Conservation (phyloP, 2,113 vertebrate species). For the Egretta garzetta region DNA sequence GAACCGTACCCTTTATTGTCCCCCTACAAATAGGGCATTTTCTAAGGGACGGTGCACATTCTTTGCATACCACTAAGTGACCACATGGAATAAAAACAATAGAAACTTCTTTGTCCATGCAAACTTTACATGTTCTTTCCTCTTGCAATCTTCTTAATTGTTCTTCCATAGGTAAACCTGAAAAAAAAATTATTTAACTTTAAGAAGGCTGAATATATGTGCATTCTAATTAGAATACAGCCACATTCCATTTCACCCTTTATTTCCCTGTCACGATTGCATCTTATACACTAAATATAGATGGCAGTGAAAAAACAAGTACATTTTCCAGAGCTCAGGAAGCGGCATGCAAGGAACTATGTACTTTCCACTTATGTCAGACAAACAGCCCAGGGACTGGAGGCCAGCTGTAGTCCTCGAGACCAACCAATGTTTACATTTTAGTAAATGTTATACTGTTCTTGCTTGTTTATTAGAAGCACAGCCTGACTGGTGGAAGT, state of each 20-base stretch:
- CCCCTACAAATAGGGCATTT: conserved; percentile 87
- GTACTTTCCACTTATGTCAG: not conserved
- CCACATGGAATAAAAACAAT: conserved; percentile 88
- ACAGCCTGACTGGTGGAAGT: not conserved
- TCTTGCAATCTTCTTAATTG: conserved; percentile 84
- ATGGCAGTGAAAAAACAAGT: not conserved
- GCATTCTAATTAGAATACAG: not conserved
- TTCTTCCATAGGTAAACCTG: conserved; percentile 84
- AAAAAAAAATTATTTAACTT: not conserved
- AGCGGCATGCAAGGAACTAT: not conserved
- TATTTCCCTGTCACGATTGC: not conserved
- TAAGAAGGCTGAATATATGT: not conserved
- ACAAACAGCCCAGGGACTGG: not conserved
- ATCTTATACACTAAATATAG: not conserved
- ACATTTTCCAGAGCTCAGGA: not conserved
- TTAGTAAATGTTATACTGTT: not conserved
- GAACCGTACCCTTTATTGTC: conserved; percentile 84
- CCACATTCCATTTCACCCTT: not conserved
- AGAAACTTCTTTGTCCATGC: conserved; percentile 88
- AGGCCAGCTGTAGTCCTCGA: not conserved
- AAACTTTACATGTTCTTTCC: conserved; percentile 87
- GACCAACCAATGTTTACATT: not conserved
- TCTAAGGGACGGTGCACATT: conserved; percentile 83
- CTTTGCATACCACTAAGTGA: conserved; percentile 86
- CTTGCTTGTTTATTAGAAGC: not conserved